Base-by-base conservation (phyloP, 2,113 vertebrate species). In the Nyctereutes procyonoides region DNA sequence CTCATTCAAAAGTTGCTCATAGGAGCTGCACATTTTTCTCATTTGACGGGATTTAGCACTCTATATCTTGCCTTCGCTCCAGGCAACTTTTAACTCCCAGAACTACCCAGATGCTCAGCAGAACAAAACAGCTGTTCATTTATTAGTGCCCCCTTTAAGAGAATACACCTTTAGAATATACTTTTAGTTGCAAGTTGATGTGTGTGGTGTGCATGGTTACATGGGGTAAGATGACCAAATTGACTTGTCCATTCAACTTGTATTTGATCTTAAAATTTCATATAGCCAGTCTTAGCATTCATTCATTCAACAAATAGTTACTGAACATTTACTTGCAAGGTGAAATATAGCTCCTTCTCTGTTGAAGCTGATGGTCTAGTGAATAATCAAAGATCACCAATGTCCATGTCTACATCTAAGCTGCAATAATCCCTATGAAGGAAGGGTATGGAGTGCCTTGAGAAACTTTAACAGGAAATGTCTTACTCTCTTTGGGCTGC, bases 251-350 rank as follows among this genome's bases (percentile, higher is more conserved):
- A 14, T 56, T 67, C 81, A 80, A 69, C 53, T 90, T 6, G 11
- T 24, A n/a, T 81, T 94, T 90, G 20, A 83, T 65, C 20, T 67
- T n/a, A 12, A 93, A 56, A 69, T 88, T 93, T 20, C 13, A 32
- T 1, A 19, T 3, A 71, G 6, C 13, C 73, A 56, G 8, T 30
- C 51, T 90, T 56, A 93, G 6, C 16, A 83, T 56, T 58, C 3
- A 43, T 71, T 77, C 28, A 90, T 14, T 96, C 82, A 81, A 55
- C 16, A 85, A 86, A 79, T n/a, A 62, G 65, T 87, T 94, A 65
- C 13, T 63, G 63, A 87, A 80, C 19, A 90, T 14, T 60, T 92
- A 86, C 43, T 92, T 95, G 63, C n/a, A 76, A 79, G 92, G 77
- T 56, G 30, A 79, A 94, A 82, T n/a, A 3, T 4, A 58, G 12